These are phyloP conservation scores for Chiridota heheva DNA, from an alignment of 35 echinoderm and acorn worm genomes.

Conservation along the genomic window DNA sequence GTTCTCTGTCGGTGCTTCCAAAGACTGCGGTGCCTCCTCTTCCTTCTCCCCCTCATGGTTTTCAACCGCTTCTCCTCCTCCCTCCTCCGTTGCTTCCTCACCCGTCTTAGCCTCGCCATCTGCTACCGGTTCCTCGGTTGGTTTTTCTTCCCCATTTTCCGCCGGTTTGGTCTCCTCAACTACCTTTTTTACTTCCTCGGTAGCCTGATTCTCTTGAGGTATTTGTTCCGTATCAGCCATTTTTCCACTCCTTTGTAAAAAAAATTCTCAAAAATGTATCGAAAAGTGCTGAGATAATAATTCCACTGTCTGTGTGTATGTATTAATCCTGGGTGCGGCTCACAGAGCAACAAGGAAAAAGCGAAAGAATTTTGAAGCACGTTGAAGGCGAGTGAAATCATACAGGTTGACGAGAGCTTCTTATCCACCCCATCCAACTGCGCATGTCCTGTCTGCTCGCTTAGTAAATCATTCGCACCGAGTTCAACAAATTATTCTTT, in stretches of 20 bases:
- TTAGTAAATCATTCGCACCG: no score
- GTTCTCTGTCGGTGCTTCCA: constrained; percentile 81
- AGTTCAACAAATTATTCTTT: no score
- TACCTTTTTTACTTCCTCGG: constrained; percentile 35
- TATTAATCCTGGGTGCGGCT: no score
- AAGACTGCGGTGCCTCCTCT: constrained; percentile 24
- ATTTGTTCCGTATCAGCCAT: constrained; percentile 89
- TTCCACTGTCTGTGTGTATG: no score
- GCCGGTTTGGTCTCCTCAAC: constrained; percentile 52
- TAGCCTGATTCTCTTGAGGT: constrained; percentile 54
- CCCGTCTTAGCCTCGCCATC: background rate
- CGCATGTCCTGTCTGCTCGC: no score
- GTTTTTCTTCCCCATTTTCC: constrained; percentile 39
- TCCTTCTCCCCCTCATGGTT: constrained; percentile 38
- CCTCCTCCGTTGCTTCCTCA: constrained; percentile 48
- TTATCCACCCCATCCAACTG: no score
- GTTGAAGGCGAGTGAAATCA: no score
- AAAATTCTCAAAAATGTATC: no score
- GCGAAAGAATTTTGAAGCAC: no score
- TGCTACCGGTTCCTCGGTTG: constrained; percentile 43
- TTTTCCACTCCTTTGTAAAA: constrained; percentile 25
- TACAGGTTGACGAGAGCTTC: no score
- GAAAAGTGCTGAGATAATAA: no score
- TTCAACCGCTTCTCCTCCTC: constrained; percentile 35
- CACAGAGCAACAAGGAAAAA: no score